These are phyloP conservation scores for Rhysida immarginata DNA, from an alignment of 1,140 invertebrate species.

Conservation along the genomic window DNA sequence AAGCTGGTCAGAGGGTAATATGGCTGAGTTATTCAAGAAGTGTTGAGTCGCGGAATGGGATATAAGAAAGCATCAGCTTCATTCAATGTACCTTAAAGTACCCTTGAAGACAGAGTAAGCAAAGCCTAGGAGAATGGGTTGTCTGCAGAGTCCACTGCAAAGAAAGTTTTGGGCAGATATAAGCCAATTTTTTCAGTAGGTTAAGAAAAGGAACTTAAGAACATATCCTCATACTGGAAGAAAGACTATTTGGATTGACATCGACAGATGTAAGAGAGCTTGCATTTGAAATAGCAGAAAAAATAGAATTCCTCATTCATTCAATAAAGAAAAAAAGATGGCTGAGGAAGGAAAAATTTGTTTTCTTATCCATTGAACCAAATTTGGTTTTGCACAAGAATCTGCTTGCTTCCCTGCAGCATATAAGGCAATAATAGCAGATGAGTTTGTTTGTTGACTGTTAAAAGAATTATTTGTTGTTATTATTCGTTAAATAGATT, in stretches of 20 bases:
- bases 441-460: no score
- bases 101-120: background rate
- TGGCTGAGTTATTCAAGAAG: background rate
- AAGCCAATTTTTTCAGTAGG: background rate
- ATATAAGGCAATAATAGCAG: no score
- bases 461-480: no score
- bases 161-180: conserved; percentile 1
- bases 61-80: background rate
- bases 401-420: no score
- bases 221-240: conserved; percentile 3
- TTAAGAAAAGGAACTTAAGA: background rate
- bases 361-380: no score
- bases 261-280: background rate
- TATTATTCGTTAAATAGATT: no score
- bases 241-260: conserved; percentile 1
- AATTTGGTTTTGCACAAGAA: no score
- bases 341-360: conserved; percentile 1
- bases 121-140: background rate
- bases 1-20: background rate
- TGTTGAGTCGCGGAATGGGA: background rate
- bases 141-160: background rate
- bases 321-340: conserved; percentile 1
- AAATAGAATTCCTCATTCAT: background rate
- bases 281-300: conserved; percentile 4
- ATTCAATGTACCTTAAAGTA: conserved; percentile 5